Evolutionary conservation across 2,797 vertebrate genomes (phyloP), one percentile per base, ranked within the genome.

Genomic region (Anableps anableps): DNA sequence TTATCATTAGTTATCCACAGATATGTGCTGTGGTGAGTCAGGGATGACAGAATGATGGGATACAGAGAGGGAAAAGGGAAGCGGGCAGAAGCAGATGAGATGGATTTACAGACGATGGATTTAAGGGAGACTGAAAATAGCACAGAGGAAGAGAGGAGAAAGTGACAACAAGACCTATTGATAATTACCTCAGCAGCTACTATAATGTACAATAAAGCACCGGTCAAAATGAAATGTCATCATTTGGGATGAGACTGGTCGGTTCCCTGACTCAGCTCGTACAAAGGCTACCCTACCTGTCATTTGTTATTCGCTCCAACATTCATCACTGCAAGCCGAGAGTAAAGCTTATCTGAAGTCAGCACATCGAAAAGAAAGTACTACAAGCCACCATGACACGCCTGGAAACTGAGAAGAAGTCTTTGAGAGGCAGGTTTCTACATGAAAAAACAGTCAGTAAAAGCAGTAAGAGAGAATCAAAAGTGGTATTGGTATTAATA

Each of bases 211-310:
- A 83, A 84, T 86, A 86, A 83, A 82, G 82, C 76, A 84, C 71
- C 80, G 89, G 87, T 88, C 86, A 85, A 94, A 90, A 92, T 93
- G 79, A 94, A 92, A 94, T 89, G 92, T 91, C 94, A 94, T 93
- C 87, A 92, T 92, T 93, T 79, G 88, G 88, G 80, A 88, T 85
- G 83, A 91, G 90, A 86, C 80, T 41, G 85, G 86, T 74, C 50
- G 80, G 72, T 82, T 83, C 76, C 72, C 81, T 77, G 86, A 83
- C 79, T 89, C 84, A 77, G 86, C 82, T 82, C 72, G 45, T 82
- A 72, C 85, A 78, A 80, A 80, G 86, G 78, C 90, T 89, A 82
- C 88, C 91, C 86, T 0, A 81, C 80, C 92, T 93, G 93, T 92
- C 93, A 86, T 73, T 86, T 64, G 10, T 82, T 75, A 89, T 92